Evolutionary conservation across 92 coral and sea anemone genomes (phyloP), one percentile per base, ranked within the genome.

Genomic region (Metridium senile): DNA sequence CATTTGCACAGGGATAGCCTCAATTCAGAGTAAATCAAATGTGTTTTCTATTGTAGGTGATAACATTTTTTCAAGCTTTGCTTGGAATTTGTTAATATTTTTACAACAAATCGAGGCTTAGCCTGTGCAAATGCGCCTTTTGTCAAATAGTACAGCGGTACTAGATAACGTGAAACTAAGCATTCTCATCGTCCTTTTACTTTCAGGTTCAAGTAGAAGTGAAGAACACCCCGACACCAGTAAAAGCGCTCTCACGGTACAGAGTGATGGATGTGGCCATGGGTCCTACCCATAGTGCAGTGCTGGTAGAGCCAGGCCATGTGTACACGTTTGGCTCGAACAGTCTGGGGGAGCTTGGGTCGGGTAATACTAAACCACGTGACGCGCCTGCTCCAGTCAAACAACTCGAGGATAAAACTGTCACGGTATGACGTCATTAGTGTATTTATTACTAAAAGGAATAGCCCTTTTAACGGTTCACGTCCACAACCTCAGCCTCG

Each of bases 251-350:
- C 77, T 93, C 99, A 56, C 92, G 89, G 58, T 90, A 95, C 83
- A 93, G 97, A 10, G 99, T 95, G 31, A 58, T 91, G 33, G 97
- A 95, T 70, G 90, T 95, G 76, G 90, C 91, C 45, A 88, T 95
- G 81, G 99, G 99, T 7, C 97, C 93, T 46, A 71, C 81, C 72
- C 99, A 95, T 79, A 93, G 97, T 78, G 89, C 99, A 11, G 99
- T 91, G 74, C 85, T 95, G 74, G 97, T 95, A 22, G 97, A 95
- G 21, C 93, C 94, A 29, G 97, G 99, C 74, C 96, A 89, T 28
- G 93, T 95, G 81, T 91, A 89, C 86, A 95, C 97, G 29, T 95
- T 95, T 76, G 99, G 99, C 46, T 88, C 82, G 59, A 95, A 95
- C 82, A 83, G 88, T 62, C 85, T 76, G 61, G 99, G 99, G 22